Evolutionary conservation across 1,140 invertebrate species (phyloP), one percentile per base, ranked within the genome.

Genomic region (Eubasilissa regina): DNA sequence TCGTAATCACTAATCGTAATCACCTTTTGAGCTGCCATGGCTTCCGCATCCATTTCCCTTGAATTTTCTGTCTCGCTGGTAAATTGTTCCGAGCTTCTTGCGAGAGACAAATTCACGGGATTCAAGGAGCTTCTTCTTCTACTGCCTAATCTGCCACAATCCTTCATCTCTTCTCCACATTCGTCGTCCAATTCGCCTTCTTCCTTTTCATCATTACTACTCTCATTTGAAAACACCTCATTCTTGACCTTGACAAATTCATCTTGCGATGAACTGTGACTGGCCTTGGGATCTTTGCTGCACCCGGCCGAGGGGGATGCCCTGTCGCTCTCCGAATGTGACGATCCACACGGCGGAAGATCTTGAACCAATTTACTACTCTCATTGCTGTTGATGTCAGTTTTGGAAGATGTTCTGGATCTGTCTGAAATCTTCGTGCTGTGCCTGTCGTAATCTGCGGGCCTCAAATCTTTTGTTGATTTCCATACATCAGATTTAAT

Each of bases 401-500:
- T 92, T 89, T 91, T 93, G 85, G 85, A 89, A 87, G 89, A 91
- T 84, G 86, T 90, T 90, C 89, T 92, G 88, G 90, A 76, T 48
- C 74, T 62, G 12, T 76, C 75, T 3, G 60, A 53, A n/a, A 60
- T 58, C 84, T 90, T 88, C 73, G 87, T 86, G 78, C 89, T 87
- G 83, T 89, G 89, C 82, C 90, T 88, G 85, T 84, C 84, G 74
- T 86, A 85, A 82, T 87, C 86, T n/a, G 84, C 77, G 9, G 82
- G 84, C 45, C 85, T 86, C 72, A 80, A 56, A 44, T 90, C 89
- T 77, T 89, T 90, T 80, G 88, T 90, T 68, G 90, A 91, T 87
- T 91, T 90, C 92, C 92, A 92, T 78, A 94, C 91, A 82, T 95
- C 94, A 70, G 94, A 94, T 85, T 95, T 95, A 77, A 96, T 95